phyloP scores from a whole-genome alignment of 2,113 vertebrate genomes.

The Geococcyx californianus region DNA sequence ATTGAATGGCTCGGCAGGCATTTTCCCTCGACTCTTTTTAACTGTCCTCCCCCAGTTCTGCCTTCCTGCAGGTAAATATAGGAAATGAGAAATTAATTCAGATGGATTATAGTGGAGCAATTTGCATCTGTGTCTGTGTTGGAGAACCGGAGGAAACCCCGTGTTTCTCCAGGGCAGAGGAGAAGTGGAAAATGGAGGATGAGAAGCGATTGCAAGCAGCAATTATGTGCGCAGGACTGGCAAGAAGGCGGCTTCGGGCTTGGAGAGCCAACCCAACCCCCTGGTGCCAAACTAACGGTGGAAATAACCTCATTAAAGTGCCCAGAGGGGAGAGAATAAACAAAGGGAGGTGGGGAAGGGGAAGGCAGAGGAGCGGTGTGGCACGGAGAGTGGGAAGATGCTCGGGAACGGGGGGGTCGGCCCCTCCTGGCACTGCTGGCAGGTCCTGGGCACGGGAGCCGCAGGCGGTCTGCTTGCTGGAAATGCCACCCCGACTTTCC shows the following conservation, averaged over 20 bases:
- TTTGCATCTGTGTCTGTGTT: accelerated
- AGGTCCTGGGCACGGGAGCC: not conserved
- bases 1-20: accelerated
- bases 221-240: not conserved
- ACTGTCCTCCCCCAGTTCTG: not conserved
- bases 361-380: not conserved
- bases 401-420: not conserved
- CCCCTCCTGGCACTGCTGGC: not conserved
- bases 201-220: not conserved
- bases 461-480: not conserved
- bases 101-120: not conserved
- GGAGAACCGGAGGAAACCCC: not conserved
- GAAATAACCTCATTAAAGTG: not conserved
- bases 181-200: slow-evolving; percentile 48
- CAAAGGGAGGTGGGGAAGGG: not conserved
- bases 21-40: not conserved
- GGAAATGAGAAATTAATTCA: not conserved
- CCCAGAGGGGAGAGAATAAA: not conserved
- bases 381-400: not conserved
- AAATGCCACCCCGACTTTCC: not conserved
- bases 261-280: not conserved
- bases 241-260: not conserved
- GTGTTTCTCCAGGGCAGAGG: not conserved
- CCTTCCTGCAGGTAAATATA: accelerated
- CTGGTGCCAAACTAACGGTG: accelerated